phyloP scores from a whole-genome alignment of 1,140 invertebrate species.

The Panagrolaimus sp. region DNA sequence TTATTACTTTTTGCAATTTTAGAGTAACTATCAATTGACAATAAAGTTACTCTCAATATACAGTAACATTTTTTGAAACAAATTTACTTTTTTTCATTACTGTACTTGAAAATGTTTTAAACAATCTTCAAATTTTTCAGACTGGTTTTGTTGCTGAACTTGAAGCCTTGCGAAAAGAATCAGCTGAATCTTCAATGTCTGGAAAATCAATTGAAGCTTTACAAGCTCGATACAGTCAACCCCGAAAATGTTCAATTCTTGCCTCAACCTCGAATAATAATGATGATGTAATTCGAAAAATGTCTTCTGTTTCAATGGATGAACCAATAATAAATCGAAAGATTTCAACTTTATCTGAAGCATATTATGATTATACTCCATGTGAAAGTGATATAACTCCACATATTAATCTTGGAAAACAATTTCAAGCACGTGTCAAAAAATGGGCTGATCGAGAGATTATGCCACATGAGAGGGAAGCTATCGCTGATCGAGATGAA shows the following conservation, averaged over 20 bases:
- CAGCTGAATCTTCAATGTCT: conserved; percentile 39
- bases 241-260: not conserved
- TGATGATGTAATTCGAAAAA: conserved; percentile 43
- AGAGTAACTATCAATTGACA: no score
- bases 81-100: no score
- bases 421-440: conserved; percentile 72
- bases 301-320: conserved; percentile 39
- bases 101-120: no score
- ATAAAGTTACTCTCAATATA: no score
- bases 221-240: conserved; percentile 28
- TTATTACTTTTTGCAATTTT: no score
- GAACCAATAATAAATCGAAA: conserved; percentile 37
- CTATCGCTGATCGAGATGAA: conserved; percentile 54
- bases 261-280: conserved; percentile 22
- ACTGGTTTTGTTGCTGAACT: conserved; percentile 52
- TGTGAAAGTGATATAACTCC: conserved; percentile 63
- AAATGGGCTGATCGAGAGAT: conserved; percentile 56
- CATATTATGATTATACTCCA: conserved; percentile 44
- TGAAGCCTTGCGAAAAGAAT: conserved; percentile 53
- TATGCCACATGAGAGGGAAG: conserved; percentile 44
- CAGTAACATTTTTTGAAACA: no score
- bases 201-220: conserved; percentile 15
- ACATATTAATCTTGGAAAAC: conserved; percentile 81
- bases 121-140: no score
- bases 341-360: conserved; percentile 30